Percentiles rank a stretch among this genome's conserved stretches.
Conservation (phyloP, 1,140 invertebrate genomes). For the Drosophila parabipectinata region DNA sequence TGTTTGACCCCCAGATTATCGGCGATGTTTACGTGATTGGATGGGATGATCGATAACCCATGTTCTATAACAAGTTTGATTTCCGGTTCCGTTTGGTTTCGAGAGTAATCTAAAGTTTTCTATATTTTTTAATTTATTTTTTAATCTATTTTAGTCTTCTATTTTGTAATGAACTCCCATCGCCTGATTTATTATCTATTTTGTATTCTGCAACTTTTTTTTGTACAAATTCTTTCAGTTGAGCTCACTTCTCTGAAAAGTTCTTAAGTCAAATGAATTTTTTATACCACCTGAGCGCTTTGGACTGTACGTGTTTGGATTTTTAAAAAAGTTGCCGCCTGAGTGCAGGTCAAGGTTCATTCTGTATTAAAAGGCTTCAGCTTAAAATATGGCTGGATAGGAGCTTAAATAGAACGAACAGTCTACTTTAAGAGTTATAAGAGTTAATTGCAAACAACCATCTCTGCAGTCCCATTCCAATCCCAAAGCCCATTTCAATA, state of each 20-base stretch:
- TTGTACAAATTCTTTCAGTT: neutral
- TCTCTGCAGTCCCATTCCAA: neutral
- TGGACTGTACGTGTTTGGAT: constrained; percentile 48
- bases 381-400: neutral
- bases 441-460: too few relatives aligned
- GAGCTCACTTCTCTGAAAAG: constrained; percentile 52
- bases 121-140: neutral
- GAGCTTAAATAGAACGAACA: neutral
- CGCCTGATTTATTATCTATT: constrained; percentile 72
- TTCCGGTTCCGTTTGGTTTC: neutral
- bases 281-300: constrained; percentile 62
- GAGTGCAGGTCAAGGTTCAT: constrained; percentile 1
- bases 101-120: too few relatives aligned
- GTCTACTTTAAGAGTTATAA: too few relatives aligned
- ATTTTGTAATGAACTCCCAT: constrained; percentile 4
- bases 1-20: constrained; percentile 1
- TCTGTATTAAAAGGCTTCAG: neutral
- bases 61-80: neutral
- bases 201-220: constrained; percentile 19
- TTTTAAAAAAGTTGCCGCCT: constrained; percentile 12
- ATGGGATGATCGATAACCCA: neutral
- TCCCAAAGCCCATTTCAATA: neutral
- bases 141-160: neutral
- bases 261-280: constrained; percentile 81
- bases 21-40: constrained; percentile 20